phyloP scores from a whole-genome alignment of 1,140 invertebrate genomes.

The Kradibia gibbosae region DNA sequence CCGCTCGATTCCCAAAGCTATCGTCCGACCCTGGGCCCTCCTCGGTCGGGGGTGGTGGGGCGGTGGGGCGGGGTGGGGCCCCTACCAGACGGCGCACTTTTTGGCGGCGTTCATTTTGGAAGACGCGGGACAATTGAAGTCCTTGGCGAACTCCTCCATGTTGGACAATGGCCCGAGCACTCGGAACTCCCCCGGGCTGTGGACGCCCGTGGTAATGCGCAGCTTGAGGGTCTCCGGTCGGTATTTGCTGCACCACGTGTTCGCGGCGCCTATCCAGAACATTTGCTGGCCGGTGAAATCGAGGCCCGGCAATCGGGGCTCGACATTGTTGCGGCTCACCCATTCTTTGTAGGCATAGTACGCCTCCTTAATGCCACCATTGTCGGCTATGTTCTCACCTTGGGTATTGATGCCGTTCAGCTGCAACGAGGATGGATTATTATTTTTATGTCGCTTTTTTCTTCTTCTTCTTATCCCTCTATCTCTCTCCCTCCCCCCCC shows the following conservation, averaged over 20 bases:
- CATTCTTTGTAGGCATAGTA: conserved; percentile 86
- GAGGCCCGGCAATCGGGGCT: conserved; percentile 77
- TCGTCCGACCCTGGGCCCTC: neutral
- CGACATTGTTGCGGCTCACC: conserved; percentile 77
- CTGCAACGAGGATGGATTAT: conserved; percentile 67
- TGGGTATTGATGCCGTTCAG: conserved; percentile 91
- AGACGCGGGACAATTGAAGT: conserved; percentile 88
- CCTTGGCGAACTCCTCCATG: conserved; percentile 87
- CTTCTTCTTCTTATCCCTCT: no score
- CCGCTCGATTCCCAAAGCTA: neutral
- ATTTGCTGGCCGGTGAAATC: conserved; percentile 78
- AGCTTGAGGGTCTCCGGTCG: conserved; percentile 82
- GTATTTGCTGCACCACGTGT: conserved; percentile 79
- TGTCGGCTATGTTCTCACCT: conserved; percentile 94
- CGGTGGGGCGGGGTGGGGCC: neutral
- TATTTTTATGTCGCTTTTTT: no score
- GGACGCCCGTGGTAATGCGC: conserved; percentile 82
- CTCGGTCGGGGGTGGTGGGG: neutral
- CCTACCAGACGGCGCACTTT: conserved; percentile 89
- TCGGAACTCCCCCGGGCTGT: conserved; percentile 86
- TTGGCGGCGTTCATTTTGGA: conserved; percentile 90
- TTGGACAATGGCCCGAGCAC: conserved; percentile 93
- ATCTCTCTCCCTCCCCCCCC: no score
- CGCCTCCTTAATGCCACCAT: conserved; percentile 90
- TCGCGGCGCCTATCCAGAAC: conserved; percentile 84